phyloP scores from a whole-genome alignment of 1,140 invertebrate genomes.

The Eufriesea mexicana region DNA sequence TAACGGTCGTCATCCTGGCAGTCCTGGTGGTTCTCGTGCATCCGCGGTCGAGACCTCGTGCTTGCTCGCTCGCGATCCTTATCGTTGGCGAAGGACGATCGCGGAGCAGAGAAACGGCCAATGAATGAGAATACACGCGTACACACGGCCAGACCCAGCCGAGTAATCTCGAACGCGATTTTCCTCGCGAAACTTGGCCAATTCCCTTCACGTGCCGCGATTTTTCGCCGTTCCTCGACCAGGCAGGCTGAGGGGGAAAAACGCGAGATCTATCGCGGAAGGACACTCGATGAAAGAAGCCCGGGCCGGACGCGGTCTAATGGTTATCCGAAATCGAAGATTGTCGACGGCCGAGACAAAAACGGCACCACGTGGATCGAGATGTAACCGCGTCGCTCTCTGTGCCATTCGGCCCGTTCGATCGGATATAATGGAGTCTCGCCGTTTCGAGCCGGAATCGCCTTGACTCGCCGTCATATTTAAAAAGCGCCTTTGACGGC shows the following conservation, averaged over 20 bases:
- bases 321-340: constrained; percentile 45
- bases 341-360: not conserved
- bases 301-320: constrained; percentile 1
- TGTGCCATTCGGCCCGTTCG: not conserved
- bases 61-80: constrained; percentile 38
- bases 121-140: constrained; percentile 46
- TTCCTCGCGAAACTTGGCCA: not conserved
- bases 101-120: constrained; percentile 19
- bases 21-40: constrained; percentile 54
- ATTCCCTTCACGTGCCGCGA: constrained; percentile 13
- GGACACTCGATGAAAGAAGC: constrained; percentile 14
- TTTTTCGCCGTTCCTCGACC: not conserved
- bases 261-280: not conserved
- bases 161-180: constrained; percentile 10
- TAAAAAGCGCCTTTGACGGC: not conserved
- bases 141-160: not conserved
- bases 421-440: not conserved
- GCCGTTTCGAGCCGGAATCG: not conserved
- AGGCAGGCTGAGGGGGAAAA: not conserved
- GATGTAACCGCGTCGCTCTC: not conserved
- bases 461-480: not conserved
- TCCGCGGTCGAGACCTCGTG: constrained; percentile 51
- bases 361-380: not conserved
- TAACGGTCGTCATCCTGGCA: constrained; percentile 59
- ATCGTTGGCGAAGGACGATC: constrained; percentile 56